These are phyloP conservation scores for Diarsia mendica DNA, from an alignment of 2,888 invertebrate species.

Conservation along the genomic window DNA sequence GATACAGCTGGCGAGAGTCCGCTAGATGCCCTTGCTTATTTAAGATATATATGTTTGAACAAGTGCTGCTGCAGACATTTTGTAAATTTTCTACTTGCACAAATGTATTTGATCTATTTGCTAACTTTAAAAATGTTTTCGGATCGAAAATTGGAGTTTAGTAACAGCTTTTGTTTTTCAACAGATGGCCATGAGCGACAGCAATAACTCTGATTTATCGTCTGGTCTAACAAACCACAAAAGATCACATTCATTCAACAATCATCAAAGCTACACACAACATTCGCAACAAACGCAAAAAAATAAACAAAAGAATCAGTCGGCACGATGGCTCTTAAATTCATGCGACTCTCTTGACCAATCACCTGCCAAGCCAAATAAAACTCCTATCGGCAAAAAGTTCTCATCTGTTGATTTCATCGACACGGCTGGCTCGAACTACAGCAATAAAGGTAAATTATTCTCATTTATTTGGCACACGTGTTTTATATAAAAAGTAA, in stretches of 20 bases:
- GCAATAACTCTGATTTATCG: constrained; percentile 88
- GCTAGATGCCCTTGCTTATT: constrained; percentile 68
- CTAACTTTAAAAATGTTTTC: constrained; percentile 34
- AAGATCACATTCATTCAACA: constrained; percentile 93
- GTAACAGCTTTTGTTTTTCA: constrained; percentile 62
- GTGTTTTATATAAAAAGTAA: constrained; percentile 15
- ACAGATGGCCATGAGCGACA: constrained; percentile 92
- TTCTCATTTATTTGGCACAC: constrained; percentile 43
- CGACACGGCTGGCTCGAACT: constrained; percentile 89
- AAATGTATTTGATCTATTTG: constrained; percentile 40
- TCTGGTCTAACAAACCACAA: constrained; percentile 91
- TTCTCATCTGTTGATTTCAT: constrained; percentile 90
- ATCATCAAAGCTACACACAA: constrained; percentile 93
- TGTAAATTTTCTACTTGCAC: constrained; percentile 63
- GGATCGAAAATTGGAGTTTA: constrained; percentile 14
- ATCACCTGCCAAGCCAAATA: constrained; percentile 83
- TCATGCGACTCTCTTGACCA: constrained; percentile 89
- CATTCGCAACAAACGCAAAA: constrained; percentile 90
- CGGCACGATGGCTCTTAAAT: constrained; percentile 87
- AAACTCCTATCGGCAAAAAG: constrained; percentile 90
- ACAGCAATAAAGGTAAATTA: constrained; percentile 89
- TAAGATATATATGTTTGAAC: constrained; percentile 69
- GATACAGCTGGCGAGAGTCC: constrained; percentile 59
- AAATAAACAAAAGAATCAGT: constrained; percentile 91
- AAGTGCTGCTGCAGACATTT: constrained; percentile 69